Conservation (phyloP, 2,888 invertebrate genomes). For the Dynastes tityus region DNA sequence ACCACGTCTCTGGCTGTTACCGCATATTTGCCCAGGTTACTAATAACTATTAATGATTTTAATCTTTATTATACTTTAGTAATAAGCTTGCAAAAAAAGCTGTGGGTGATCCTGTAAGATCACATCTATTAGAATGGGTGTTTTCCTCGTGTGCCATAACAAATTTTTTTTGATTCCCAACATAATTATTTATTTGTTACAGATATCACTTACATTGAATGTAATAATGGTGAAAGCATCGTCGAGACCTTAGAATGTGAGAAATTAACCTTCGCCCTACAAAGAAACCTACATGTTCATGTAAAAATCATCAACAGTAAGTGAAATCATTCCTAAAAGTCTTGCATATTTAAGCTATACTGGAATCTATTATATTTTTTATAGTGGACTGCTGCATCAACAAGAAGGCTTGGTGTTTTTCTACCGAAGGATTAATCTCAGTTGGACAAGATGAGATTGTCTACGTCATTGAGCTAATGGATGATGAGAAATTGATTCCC, state of each 20-base stretch:
- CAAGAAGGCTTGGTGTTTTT: constrained; percentile 83
- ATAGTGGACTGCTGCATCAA: constrained; percentile 85
- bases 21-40: too few relatives aligned
- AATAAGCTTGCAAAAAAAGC: too few relatives aligned
- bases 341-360: background rate
- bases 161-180: background rate
- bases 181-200: constrained; percentile 55
- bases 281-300: constrained; percentile 82
- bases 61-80: too few relatives aligned
- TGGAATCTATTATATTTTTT: background rate
- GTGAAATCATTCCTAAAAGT: constrained; percentile 65
- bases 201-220: constrained; percentile 74
- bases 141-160: too few relatives aligned
- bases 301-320: constrained; percentile 84
- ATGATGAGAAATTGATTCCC: constrained; percentile 77
- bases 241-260: constrained; percentile 75
- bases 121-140: too few relatives aligned
- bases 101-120: too few relatives aligned
- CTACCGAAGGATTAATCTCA: constrained; percentile 83
- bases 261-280: constrained; percentile 81
- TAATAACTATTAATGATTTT: too few relatives aligned
- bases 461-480: constrained; percentile 79
- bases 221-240: constrained; percentile 73
- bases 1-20: too few relatives aligned
- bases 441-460: constrained; percentile 90